Evolutionary conservation across 2,797 vertebrate genomes (phyloP).

Genomic region (Eulemur rubriventer): DNA sequence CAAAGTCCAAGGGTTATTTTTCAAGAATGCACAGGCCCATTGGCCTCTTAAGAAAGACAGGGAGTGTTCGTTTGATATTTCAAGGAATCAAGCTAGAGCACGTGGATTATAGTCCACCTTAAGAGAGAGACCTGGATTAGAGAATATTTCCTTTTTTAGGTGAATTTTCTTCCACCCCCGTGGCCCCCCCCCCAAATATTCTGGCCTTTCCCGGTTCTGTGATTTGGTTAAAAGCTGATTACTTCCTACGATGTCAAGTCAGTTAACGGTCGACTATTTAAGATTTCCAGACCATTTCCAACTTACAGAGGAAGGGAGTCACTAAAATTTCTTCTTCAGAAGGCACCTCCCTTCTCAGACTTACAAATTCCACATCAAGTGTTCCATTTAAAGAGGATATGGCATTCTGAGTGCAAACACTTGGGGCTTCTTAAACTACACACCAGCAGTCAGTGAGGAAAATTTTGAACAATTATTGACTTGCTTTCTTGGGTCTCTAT

Average conservation of each 20-base stretch:
- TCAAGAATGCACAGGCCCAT: neutral
- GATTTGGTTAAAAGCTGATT: slow-evolving; percentile 67
- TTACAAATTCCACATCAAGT: slow-evolving; percentile 41
- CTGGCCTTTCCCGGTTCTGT: slow-evolving; percentile 63
- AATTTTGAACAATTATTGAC: slow-evolving; percentile 81
- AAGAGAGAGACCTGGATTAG: slow-evolving; percentile 42
- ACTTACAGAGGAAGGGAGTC: slow-evolving; percentile 64
- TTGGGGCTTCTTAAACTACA: slow-evolving; percentile 80
- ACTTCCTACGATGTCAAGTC: slow-evolving; percentile 70
- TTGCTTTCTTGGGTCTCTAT: slow-evolving; percentile 85
- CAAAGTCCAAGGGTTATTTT: neutral
- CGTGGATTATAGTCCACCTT: neutral
- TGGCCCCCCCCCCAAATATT: slow-evolving; percentile 21
- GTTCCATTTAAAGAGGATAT: slow-evolving; percentile 56
- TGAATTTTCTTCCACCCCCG: slow-evolving; percentile 36
- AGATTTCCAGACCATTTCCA: slow-evolving; percentile 55
- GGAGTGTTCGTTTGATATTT: neutral
- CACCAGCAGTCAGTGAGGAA: slow-evolving; percentile 85
- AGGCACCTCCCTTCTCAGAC: slow-evolving; percentile 77
- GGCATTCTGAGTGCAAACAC: slow-evolving; percentile 82
- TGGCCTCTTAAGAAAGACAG: neutral
- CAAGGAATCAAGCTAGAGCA: neutral
- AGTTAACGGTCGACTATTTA: slow-evolving; percentile 46
- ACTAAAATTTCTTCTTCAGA: slow-evolving; percentile 6
- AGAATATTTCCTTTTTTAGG: slow-evolving; percentile 35